Conservation (phyloP, 2,888 invertebrate genomes). For the Theretra japonica region DNA sequence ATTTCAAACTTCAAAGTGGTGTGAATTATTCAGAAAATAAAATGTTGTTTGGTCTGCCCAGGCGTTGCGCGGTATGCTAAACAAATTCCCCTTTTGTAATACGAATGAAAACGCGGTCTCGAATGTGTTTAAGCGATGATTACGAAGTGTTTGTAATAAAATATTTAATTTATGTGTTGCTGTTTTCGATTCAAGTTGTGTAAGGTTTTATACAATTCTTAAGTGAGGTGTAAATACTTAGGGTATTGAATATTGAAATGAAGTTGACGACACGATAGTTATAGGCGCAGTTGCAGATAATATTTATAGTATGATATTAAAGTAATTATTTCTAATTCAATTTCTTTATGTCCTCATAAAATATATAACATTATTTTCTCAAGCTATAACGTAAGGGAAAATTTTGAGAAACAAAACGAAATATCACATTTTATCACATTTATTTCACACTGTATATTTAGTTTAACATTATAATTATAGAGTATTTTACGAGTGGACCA, state of each 20-base stretch:
- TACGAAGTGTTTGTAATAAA: not conserved
- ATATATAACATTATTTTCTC: too few relatives aligned
- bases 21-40: conserved; percentile 54
- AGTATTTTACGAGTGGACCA: not conserved
- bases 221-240: not conserved
- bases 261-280: too few relatives aligned
- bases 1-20: conserved; percentile 64
- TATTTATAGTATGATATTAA: too few relatives aligned
- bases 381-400: too few relatives aligned
- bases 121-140: not conserved
- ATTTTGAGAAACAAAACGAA: too few relatives aligned
- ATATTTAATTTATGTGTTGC: not conserved
- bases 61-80: conserved; percentile 36
- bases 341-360: too few relatives aligned
- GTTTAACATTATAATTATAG: too few relatives aligned
- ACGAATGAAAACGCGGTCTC: conserved; percentile 4
- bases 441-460: too few relatives aligned
- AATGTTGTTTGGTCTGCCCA: conserved; percentile 41
- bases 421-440: too few relatives aligned
- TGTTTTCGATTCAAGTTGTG: not conserved
- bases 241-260: not conserved
- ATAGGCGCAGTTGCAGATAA: too few relatives aligned
- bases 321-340: too few relatives aligned
- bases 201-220: not conserved
- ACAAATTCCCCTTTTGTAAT: conserved; percentile 26